phyloP scores from a whole-genome alignment of 1,140 invertebrate genomes.

The Papilio polytes region DNA sequence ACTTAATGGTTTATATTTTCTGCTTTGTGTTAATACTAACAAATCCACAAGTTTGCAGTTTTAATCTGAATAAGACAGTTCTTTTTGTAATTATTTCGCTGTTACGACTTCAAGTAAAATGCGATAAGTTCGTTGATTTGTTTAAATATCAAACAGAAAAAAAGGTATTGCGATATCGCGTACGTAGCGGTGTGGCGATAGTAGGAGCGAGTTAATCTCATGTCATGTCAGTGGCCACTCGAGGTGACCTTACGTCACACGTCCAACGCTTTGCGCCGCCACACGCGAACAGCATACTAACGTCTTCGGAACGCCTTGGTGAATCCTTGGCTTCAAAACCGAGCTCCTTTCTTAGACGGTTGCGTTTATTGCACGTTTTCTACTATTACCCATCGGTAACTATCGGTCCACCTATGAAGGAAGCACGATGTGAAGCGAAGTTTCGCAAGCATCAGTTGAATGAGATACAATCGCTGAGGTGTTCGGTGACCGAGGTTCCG shows the following conservation, averaged over 20 bases:
- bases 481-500: slow-evolving; percentile 2
- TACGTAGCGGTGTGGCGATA: background rate
- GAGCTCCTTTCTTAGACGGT: slow-evolving; percentile 79
- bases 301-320: slow-evolving; percentile 77
- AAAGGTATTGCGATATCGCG: slow-evolving; percentile 19
- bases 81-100: background rate
- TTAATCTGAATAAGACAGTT: background rate
- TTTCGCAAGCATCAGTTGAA: slow-evolving; percentile 27
- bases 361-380: slow-evolving; percentile 71
- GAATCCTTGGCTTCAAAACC: slow-evolving; percentile 83
- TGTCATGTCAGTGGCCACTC: slow-evolving; percentile 75
- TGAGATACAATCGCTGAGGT: slow-evolving; percentile 6
- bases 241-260: slow-evolving; percentile 79
- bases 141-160: slow-evolving; percentile 11
- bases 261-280: slow-evolving; percentile 67
- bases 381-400: slow-evolving; percentile 49
- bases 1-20: background rate
- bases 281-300: slow-evolving; percentile 80
- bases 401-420: slow-evolving; percentile 19
- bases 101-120: background rate
- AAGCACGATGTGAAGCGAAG: slow-evolving; percentile 24
- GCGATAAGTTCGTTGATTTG: background rate
- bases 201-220: slow-evolving; percentile 64
- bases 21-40: background rate
- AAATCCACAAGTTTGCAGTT: background rate